Base-by-base conservation (phyloP, 37 sponge, comb jelly and placozoan genomes). In the Cliona cf. orientalis region DNA sequence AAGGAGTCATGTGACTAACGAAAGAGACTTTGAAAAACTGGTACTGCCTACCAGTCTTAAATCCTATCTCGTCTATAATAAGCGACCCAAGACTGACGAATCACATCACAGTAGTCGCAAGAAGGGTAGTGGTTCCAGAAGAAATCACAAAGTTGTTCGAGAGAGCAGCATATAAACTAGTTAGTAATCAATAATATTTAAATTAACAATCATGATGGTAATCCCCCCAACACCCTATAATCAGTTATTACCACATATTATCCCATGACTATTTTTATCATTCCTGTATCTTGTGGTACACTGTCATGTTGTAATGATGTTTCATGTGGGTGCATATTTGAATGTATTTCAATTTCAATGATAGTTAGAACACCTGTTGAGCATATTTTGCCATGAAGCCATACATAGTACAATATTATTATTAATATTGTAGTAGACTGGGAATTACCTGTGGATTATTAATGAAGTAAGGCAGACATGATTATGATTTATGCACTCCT, bases 31-130 rank as follows among this genome's bases (percentile, higher is more conserved):
- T 0, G 57, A 81, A 2, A 38, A 66, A 29, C 74, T 92, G 19
- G 84, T 76, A 40, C 46, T 92, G 3, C 92, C 92, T 0, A 32
- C 74, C 23, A 64, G 84, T 38, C 64, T 92, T 0, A 78, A 74
- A 58, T 42, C 74, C 7, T 92, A 87, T 39, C 71, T 92, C 26
- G 6, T 46, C 36, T 87, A 71, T 62, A 34, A 36, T 40, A 42
- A 42, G 14, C 49, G 46, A 46, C 3, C 40, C 19, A 67, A 53
- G 17, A 53, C 19, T 21, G 19, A 19, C 12, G 56, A 21, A 19
- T n/a, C n/a, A n/a, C n/a, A n/a, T n/a, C n/a, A n/a, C n/a, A n/a
- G n/a, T n/a, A n/a, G n/a, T n/a, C n/a, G n/a, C n/a, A n/a, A 9
- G 23, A 59, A 59, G 12, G 12, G 23, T 3, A 59, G 12, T 4